Percentiles rank a stretch among this genome's conserved stretches.
These are phyloP conservation scores for Lamellibrachia columna DNA, from an alignment of 2,888 invertebrate species.

Conservation along the genomic window DNA sequence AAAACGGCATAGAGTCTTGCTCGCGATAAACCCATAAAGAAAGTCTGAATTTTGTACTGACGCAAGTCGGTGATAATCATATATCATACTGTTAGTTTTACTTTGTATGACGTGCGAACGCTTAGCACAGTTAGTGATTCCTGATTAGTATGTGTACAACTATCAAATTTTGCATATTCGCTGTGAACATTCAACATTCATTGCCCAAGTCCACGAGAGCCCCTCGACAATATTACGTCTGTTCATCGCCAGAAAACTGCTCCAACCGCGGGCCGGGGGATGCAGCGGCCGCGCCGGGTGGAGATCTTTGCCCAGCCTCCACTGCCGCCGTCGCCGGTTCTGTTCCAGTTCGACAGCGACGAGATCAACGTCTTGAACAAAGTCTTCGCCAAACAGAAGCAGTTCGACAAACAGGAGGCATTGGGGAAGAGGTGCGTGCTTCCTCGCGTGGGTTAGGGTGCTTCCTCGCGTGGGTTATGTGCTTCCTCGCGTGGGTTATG, in stretches of 20 bases:
- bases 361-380: neutral
- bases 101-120: no score
- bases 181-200: neutral
- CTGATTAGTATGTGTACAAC: no score
- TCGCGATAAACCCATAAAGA: neutral
- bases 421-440: neutral
- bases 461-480: neutral
- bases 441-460: neutral
- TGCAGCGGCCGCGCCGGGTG: neutral
- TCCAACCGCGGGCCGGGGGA: neutral
- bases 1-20: neutral
- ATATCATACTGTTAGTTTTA: no score
- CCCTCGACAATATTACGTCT: neutral
- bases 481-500: neutral
- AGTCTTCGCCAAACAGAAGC: neutral
- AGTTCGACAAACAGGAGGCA: neutral
- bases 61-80: neutral
- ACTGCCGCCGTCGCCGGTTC: neutral
- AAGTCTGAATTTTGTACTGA: neutral
- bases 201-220: neutral
- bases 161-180: no score
- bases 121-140: no score
- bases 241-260: neutral
- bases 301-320: neutral
- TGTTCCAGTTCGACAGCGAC: neutral